Percentiles rank a stretch among this genome's conserved stretches.
These are phyloP conservation scores for Cephalopachus bancanus DNA, from an alignment of 2,797 vertebrate species.

Conservation along the genomic window DNA sequence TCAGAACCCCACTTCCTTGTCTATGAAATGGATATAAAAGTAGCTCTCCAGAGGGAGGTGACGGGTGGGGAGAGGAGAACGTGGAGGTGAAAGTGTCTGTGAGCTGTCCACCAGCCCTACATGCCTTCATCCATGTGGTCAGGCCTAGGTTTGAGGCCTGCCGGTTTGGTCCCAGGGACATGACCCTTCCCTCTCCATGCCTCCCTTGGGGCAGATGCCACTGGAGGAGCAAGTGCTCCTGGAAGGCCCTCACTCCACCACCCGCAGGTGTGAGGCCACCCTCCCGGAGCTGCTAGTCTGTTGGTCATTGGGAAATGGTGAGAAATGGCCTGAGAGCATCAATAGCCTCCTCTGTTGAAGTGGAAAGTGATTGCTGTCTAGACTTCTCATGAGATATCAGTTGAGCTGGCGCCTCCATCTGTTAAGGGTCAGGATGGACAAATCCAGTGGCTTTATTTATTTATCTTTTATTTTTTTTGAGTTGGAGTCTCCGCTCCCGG, in stretches of 20 bases:
- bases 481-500: too few species aligned
- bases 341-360: neutral
- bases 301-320: neutral
- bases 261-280: neutral
- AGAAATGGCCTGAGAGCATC: neutral
- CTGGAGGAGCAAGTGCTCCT: neutral
- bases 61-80: too few species aligned
- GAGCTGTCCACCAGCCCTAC: neutral
- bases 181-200: neutral
- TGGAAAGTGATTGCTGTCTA: neutral
- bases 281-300: neutral
- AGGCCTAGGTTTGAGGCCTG: neutral
- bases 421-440: neutral
- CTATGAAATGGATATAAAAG: neutral
- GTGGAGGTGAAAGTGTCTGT: neutral
- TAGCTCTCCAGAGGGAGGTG: neutral
- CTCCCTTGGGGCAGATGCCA: neutral
- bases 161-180: neutral
- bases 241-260: fast-evolving
- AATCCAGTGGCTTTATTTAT: too few species aligned
- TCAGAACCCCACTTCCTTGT: neutral
- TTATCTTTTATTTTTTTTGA: too few species aligned
- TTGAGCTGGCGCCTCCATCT: neutral
- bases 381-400: neutral
- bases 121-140: fast-evolving